Base-by-base conservation (phyloP, 2,797 vertebrate genomes). In the Eulemur rubriventer region DNA sequence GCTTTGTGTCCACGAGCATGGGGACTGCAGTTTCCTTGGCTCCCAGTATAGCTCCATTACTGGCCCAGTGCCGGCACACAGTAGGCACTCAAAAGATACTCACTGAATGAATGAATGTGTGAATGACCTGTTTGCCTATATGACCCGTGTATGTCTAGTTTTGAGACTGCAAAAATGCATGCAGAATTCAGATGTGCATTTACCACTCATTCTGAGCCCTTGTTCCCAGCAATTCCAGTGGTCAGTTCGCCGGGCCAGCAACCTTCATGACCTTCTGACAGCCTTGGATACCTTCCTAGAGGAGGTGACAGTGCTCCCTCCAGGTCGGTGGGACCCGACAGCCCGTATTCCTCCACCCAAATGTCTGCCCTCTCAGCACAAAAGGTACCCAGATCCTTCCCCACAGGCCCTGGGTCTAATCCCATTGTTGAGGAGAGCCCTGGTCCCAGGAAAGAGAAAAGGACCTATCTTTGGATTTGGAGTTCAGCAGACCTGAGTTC, bases 291-390 rank as follows among this genome's bases (percentile, higher is more conserved):
- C 24, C 0, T 99, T 99, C 96, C 89, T 99, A 93, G 98, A 99
- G 70, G 98, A 99, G 85, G 96, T 98, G 92, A 98, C 98, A 6
- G 98, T 99, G 89, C 98, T 99, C 48, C 99, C 99, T 52, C 99
- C 98, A 13, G 98, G 99, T 43, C 98, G 98, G 91, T 98, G 98
- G 99, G 99, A 99, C 91, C 98, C 96, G 6, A 98, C 98, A 33
- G 67, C 96, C 63, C 98, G 98, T 89, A 99, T 99, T 83, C 95
- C 98, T 91, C 99, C 98, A 0, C 98, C 97, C 0, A 98, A 98
- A 96, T 92, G 91, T 81, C 87, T 98, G 95, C 97, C 96, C 0
- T 96, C 98, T 80, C 89, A 48, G 0, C 86, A 97, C 41, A 99
- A 97, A 97, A 98, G 99, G 99, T 99, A 98, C 65, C 46, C 17